Conservation (phyloP, 1,140 invertebrate species). For the Apis cerana region DNA sequence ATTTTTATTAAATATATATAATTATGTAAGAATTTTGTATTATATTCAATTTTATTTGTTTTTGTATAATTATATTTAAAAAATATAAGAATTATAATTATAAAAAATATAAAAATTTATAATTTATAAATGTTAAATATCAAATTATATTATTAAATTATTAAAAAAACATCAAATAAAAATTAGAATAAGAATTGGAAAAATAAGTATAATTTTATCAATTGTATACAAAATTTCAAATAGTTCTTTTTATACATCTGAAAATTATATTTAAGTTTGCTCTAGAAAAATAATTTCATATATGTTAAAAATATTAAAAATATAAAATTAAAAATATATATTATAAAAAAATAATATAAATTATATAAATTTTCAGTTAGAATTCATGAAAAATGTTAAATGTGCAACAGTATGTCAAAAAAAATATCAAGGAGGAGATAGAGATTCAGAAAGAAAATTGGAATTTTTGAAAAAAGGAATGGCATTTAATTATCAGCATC, state of each 20-base stretch:
- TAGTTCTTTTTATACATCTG: not conserved
- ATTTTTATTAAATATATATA: not conserved
- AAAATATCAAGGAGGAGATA: constrained; percentile 85
- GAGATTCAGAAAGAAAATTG: constrained; percentile 86
- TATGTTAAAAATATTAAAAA: not conserved
- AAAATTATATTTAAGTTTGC: not conserved
- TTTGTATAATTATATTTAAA: not conserved
- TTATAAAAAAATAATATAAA: not conserved
- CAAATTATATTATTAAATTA: too few species aligned
- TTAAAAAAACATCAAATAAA: too few species aligned
- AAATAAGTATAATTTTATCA: not conserved
- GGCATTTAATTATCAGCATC: constrained; percentile 98
- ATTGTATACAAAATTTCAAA: too few species aligned
- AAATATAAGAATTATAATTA: not conserved
- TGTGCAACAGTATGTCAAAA: constrained; percentile 90
- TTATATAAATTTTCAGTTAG: constrained; percentile 72
- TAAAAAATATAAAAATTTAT: too few species aligned
- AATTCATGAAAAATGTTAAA: constrained; percentile 87
- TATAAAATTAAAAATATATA: not conserved
- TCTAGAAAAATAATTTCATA: not conserved
- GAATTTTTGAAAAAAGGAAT: constrained; percentile 94
- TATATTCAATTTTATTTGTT: not conserved
- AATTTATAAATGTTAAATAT: too few species aligned
- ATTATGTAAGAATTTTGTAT: not conserved
- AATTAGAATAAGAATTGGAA: not conserved